Evolutionary conservation across 1,140 invertebrate genomes (phyloP).

Genomic region (Solen grandis): DNA sequence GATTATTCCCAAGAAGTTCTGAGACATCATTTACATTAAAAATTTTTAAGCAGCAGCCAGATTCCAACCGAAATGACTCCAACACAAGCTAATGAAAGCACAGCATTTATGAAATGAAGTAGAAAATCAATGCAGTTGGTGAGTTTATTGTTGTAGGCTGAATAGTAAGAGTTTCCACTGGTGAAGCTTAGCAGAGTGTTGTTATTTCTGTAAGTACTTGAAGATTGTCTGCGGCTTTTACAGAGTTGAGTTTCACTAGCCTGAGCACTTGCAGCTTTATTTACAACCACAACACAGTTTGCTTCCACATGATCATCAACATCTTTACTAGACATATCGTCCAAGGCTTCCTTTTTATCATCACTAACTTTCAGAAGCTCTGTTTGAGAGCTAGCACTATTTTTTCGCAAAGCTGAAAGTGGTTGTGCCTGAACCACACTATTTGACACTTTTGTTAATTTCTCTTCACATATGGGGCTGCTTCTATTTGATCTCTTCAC

Average conservation of each 20-base stretch:
- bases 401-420: not conserved
- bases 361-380: slow-evolving; percentile 26
- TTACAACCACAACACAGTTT: slow-evolving; percentile 10
- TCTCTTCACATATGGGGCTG: too few species aligned
- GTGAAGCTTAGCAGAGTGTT: slow-evolving; percentile 10
- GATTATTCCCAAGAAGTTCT: slow-evolving; percentile 37
- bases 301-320: slow-evolving; percentile 28
- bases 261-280: not conserved
- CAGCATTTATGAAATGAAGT: slow-evolving; percentile 41
- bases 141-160: slow-evolving; percentile 28
- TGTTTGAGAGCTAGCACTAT: slow-evolving; percentile 37
- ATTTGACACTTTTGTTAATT: too few species aligned
- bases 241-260: slow-evolving; percentile 12
- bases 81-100: slow-evolving; percentile 43
- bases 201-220: too few species aligned
- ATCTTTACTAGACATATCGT: not conserved
- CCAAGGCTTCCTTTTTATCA: not conserved
- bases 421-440: not conserved
- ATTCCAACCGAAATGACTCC: slow-evolving; percentile 28
- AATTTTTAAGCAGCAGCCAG: slow-evolving; percentile 30
- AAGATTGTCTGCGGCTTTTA: too few species aligned
- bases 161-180: slow-evolving; percentile 5
- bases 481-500: not conserved
- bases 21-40: slow-evolving; percentile 45
- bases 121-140: slow-evolving; percentile 44